phyloP scores from a whole-genome alignment of 2,888 invertebrate genomes.

The Ceriagrion tenellum region DNA sequence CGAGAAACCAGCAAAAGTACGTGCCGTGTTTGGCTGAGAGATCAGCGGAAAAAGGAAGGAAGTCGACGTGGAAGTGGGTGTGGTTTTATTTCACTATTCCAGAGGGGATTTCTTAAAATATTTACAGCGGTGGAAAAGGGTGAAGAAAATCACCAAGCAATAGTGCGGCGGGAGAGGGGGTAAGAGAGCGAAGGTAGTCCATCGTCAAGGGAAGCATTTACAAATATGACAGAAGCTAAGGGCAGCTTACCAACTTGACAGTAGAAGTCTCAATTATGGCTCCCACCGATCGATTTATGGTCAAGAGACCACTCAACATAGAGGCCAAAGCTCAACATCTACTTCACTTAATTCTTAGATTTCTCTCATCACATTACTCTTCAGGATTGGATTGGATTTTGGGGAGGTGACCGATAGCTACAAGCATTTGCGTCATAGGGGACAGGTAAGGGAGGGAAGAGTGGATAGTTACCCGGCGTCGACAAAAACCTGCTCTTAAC shows the following conservation, averaged over 20 bases:
- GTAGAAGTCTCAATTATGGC: background rate
- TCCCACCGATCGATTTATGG: background rate
- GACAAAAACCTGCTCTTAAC: too few relatives aligned
- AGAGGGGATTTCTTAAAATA: background rate
- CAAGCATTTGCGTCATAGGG: too few relatives aligned
- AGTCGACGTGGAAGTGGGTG: background rate
- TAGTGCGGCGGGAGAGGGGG: background rate
- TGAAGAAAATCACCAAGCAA: too few relatives aligned
- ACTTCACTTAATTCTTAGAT: too few relatives aligned
- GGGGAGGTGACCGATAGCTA: too few relatives aligned
- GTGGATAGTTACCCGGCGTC: too few relatives aligned
- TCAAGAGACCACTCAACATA: background rate
- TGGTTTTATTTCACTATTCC: background rate
- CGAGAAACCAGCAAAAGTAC: background rate
- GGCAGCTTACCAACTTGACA: background rate
- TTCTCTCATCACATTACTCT: too few relatives aligned
- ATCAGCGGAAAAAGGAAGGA: background rate
- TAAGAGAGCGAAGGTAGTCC: background rate
- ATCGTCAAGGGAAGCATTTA: background rate
- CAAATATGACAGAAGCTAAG: background rate
- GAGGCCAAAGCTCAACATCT: too few relatives aligned
- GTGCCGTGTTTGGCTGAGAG: constrained; percentile 54
- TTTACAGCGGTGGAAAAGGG: background rate
- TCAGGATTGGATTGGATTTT: too few relatives aligned
- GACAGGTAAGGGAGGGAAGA: too few relatives aligned